Conservation (phyloP, 2,113 vertebrate species). For the Crotalus horridus region DNA sequence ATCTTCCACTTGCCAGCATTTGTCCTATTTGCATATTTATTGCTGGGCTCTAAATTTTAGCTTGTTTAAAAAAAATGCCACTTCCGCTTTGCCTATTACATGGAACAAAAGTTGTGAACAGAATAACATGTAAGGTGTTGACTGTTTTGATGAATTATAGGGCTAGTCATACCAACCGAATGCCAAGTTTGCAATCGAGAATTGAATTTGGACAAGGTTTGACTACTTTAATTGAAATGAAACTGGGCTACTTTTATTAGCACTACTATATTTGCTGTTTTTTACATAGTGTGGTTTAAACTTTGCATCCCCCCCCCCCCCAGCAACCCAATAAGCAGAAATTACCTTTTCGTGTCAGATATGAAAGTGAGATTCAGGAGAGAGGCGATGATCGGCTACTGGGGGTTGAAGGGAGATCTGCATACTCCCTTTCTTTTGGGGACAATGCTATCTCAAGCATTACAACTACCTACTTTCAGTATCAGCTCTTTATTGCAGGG, state of each 20-base stretch:
- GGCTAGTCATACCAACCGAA: background rate
- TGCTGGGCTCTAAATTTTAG: background rate
- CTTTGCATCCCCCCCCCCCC: background rate
- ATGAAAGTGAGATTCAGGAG: background rate
- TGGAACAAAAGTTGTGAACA: background rate
- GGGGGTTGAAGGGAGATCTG: background rate
- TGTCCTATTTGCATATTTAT: background rate
- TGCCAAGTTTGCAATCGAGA: background rate
- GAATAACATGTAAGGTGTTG: background rate
- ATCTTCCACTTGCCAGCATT: background rate
- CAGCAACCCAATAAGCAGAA: background rate
- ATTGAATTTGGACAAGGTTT: background rate
- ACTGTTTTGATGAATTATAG: background rate
- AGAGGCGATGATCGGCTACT: background rate
- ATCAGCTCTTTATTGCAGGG: no score
- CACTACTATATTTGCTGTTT: background rate
- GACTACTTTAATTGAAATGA: background rate
- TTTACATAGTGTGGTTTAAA: background rate
- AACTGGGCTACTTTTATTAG: background rate
- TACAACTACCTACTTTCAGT: background rate
- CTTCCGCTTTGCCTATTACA: background rate
- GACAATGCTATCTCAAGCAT: background rate
- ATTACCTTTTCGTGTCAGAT: background rate
- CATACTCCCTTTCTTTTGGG: background rate
- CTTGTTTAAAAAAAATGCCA: background rate